A percentile compares a stretch with the other conserved stretches of the same genome.
Evolutionary conservation across 2,113 vertebrate species (phyloP).

Genomic region (Anthoscopus minutus): DNA sequence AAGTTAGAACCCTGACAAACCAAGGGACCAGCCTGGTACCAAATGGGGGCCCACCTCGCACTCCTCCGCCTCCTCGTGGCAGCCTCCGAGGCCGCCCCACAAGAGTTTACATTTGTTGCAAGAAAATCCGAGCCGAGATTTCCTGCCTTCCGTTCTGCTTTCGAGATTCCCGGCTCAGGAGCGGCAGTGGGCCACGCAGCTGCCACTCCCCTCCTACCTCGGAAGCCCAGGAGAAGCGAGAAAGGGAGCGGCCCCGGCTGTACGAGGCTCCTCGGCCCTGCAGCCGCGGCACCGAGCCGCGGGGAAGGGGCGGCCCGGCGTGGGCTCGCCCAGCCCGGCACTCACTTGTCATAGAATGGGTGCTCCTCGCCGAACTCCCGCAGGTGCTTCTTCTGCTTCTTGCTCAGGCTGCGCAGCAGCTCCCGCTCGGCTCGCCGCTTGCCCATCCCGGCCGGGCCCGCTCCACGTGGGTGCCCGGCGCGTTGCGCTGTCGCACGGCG

Average conservation of each 20-base stretch:
- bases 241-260: not conserved
- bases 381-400: conserved; percentile 89
- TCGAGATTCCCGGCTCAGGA: not conserved
- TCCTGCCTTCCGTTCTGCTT: not conserved
- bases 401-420: conserved; percentile 73
- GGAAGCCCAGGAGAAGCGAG: not conserved
- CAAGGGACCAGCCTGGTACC: fast-evolving
- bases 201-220: fast-evolving
- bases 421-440: conserved; percentile 73
- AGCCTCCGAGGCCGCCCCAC: not conserved
- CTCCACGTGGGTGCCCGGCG: not conserved
- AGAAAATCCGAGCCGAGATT: not conserved
- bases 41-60: fast-evolving
- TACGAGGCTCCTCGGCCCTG: not conserved
- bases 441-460: not conserved
- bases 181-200: fast-evolving
- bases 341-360: conserved; percentile 85
- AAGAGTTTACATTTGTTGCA: fast-evolving
- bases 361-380: conserved; percentile 93
- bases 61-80: fast-evolving
- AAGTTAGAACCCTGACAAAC: too few relatives aligned
- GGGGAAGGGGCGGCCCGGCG: too few relatives aligned
- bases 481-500: not conserved
- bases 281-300: not conserved
- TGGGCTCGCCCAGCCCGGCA: not conserved